Percentiles rank a stretch among this genome's conserved stretches.
phyloP scores from a whole-genome alignment of 2,113 vertebrate species.

The Fukomys damarensis region DNA sequence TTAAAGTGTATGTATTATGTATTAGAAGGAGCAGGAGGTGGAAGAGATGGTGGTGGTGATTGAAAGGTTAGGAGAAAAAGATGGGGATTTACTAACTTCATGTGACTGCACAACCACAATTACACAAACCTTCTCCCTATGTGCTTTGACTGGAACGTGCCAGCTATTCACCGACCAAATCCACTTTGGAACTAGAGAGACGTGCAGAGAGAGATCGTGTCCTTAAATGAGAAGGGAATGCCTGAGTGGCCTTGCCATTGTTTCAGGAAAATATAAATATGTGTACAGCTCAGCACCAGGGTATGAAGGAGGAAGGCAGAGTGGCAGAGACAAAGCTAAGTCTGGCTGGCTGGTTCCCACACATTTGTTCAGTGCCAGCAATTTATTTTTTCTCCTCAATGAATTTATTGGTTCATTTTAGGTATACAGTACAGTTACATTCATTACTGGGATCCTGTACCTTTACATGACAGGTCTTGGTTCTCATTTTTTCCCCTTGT shows the following conservation, averaged over 20 bases:
- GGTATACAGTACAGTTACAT: too few species aligned
- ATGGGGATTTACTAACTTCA: background rate
- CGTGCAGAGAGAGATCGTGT: background rate
- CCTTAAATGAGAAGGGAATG: background rate
- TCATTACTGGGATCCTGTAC: too few species aligned
- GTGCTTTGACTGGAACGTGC: background rate
- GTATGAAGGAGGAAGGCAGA: background rate
- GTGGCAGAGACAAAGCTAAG: background rate
- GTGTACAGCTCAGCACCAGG: background rate
- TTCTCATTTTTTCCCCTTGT: too few species aligned
- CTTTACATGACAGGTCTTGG: too few species aligned
- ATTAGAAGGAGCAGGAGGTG: background rate
- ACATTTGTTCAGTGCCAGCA: background rate
- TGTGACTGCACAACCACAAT: background rate
- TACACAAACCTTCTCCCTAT: slow-evolving; percentile 51
- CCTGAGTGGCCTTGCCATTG: background rate
- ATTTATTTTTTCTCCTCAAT: too few species aligned
- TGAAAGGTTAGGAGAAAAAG: background rate
- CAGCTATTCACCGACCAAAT: background rate
- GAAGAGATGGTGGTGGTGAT: background rate
- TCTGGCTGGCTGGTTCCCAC: background rate
- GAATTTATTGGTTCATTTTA: too few species aligned
- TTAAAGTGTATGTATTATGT: background rate
- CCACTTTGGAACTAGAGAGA: slow-evolving; percentile 15
- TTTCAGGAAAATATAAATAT: background rate